Conservation (phyloP, 1,140 invertebrate species). For the Zophobas atratus region DNA sequence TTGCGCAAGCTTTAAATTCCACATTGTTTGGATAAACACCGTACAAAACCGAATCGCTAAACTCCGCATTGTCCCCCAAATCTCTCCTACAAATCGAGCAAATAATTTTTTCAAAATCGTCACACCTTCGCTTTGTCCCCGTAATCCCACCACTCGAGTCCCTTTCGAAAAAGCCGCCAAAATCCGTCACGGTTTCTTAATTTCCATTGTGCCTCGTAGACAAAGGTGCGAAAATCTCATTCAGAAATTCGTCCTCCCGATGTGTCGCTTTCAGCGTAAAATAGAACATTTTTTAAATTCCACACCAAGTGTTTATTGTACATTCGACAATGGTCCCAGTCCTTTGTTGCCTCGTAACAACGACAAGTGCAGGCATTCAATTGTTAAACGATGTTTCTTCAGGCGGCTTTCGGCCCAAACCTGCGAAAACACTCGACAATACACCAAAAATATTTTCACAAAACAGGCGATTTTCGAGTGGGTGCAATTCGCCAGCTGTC, state of each 20-base stretch:
- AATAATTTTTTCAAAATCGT: too few species aligned
- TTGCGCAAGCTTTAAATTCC: too few species aligned
- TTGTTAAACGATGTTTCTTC: conserved; percentile 43
- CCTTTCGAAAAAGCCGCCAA: conserved; percentile 1
- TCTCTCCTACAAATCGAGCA: too few species aligned
- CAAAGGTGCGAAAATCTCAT: conserved; percentile 25
- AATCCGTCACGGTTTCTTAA: conserved; percentile 25
- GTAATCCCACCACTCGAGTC: neutral
- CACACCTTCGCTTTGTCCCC: too few species aligned
- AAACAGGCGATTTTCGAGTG: conserved; percentile 1
- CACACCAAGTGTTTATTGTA: conserved; percentile 32
- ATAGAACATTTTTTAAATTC: conserved; percentile 37
- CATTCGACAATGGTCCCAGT: conserved; percentile 17
- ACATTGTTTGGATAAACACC: too few species aligned
- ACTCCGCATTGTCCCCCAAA: too few species aligned
- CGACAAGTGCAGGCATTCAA: conserved; percentile 44
- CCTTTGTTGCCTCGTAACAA: conserved; percentile 32
- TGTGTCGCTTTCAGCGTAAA: conserved; percentile 30
- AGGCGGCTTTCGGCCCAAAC: conserved; percentile 18
- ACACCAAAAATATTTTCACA: conserved; percentile 21
- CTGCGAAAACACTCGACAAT: conserved; percentile 43
- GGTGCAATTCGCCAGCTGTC: neutral
- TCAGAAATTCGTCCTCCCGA: neutral
- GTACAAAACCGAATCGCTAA: too few species aligned
- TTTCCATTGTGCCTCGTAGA: neutral